Evolutionary conservation across 1,140 invertebrate genomes (phyloP).

Genomic region (Streblospio benedicti): DNA sequence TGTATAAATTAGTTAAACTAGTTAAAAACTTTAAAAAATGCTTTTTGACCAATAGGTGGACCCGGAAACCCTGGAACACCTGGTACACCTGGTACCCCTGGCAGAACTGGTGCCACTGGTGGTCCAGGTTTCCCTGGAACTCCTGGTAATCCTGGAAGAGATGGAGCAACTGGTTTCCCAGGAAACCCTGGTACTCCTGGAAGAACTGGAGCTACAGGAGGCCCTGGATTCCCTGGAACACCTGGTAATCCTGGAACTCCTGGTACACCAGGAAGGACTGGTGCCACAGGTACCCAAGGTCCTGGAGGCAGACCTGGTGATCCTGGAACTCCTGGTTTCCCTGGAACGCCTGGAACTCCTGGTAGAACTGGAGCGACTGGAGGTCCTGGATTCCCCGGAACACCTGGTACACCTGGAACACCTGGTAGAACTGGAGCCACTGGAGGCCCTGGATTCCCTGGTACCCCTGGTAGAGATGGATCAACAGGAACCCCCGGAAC

Average conservation of each 20-base stretch:
- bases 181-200: neutral
- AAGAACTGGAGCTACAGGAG: neutral
- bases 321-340: neutral
- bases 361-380: conserved; percentile 1
- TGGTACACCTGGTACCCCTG: conserved; percentile 9
- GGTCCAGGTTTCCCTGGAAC: neutral
- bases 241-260: neutral
- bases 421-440: neutral
- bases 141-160: neutral
- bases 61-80: too few species aligned
- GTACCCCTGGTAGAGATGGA: neutral
- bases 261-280: neutral
- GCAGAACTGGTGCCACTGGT: neutral
- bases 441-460: conserved; percentile 1
- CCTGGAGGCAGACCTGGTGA: neutral
- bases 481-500: neutral
- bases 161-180: neutral
- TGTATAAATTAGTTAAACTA: too few species aligned
- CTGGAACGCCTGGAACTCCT: neutral
- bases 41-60: too few species aligned
- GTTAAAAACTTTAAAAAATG: too few species aligned
- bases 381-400: neutral
- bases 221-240: conserved; percentile 1
- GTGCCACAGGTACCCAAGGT: neutral
- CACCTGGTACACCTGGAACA: neutral